Evolutionary conservation across 2,888 invertebrate species (phyloP).

Genomic region (Ptycholaimellus sp.): DNA sequence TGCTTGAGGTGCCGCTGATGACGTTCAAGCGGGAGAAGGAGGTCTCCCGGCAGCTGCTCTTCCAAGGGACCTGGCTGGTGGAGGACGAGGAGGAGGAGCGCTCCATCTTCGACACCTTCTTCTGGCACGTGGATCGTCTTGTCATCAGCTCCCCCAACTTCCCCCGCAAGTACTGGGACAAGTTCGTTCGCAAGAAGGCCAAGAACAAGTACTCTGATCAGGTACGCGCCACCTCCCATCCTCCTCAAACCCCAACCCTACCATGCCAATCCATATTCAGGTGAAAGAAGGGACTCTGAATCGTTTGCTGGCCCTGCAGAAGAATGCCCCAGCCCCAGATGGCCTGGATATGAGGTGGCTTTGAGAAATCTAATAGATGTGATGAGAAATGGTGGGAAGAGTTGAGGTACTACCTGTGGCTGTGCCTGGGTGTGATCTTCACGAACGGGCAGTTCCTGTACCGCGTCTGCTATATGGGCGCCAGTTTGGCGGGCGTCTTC

Average conservation of each 20-base stretch:
- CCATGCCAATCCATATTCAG: too few species aligned
- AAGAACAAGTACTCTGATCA: slow-evolving; percentile 22
- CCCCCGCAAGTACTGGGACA: slow-evolving; percentile 99
- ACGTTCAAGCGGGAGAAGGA: slow-evolving; percentile 98
- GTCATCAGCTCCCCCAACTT: slow-evolving; percentile 48
- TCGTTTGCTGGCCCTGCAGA: slow-evolving; percentile 53
- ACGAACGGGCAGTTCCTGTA: slow-evolving; percentile 49
- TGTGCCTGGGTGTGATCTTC: slow-evolving; percentile 23
- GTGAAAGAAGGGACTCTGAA: too few species aligned
- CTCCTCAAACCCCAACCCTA: too few species aligned
- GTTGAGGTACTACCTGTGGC: slow-evolving; percentile 20
- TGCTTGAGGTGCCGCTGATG: slow-evolving; percentile 68
- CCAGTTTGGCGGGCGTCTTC: slow-evolving; percentile 64
- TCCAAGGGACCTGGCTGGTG: slow-evolving; percentile 88
- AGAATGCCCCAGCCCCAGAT: slow-evolving; percentile 89
- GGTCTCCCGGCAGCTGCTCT: slow-evolving; percentile 79
- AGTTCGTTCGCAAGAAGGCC: slow-evolving; percentile 91
- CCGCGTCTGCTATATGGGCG: slow-evolving; percentile 82
- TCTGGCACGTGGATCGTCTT: slow-evolving; percentile 22
- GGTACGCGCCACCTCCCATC: slow-evolving; percentile 10
- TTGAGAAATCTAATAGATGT: slow-evolving; percentile 43
- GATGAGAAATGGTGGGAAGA: too few species aligned
- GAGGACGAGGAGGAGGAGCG: slow-evolving; percentile 41
- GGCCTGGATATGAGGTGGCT: slow-evolving; percentile 82
- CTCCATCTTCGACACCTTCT: slow-evolving; percentile 17